phyloP scores from a whole-genome alignment of 92 coral and sea anemone genomes.

The Ricordea florida region DNA sequence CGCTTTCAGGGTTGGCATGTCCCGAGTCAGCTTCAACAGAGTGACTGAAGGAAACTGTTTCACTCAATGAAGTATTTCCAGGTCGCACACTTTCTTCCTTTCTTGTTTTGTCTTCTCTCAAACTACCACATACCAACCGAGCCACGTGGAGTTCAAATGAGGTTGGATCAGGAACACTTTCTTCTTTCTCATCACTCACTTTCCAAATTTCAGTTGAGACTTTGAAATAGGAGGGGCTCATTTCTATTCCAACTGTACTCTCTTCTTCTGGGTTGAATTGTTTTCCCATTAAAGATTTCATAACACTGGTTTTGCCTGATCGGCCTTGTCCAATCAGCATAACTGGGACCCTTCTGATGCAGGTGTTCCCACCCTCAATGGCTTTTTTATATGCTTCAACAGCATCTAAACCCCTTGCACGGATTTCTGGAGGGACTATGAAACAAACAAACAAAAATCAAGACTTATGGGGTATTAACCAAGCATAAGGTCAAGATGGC shows the following conservation, averaged over 20 bases:
- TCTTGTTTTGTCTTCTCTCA: too few species aligned
- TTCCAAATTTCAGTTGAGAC: constrained; percentile 27
- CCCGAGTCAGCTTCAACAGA: too few species aligned
- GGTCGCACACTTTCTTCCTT: too few species aligned
- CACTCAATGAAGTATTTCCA: too few species aligned
- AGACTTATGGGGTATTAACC: too few species aligned
- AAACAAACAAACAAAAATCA: neutral
- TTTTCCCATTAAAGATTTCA: constrained; percentile 28
- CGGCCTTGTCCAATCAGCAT: constrained; percentile 57
- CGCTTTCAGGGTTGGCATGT: too few species aligned
- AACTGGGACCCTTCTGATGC: constrained; percentile 26
- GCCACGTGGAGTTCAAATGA: too few species aligned
- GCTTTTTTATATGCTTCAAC: constrained; percentile 35
- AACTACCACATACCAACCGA: too few species aligned
- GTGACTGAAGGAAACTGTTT: too few species aligned
- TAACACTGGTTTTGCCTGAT: constrained; percentile 51
- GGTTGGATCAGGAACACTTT: too few species aligned
- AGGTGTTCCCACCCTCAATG: constrained; percentile 33
- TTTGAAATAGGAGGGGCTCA: constrained; percentile 13
- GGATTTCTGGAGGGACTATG: constrained; percentile 52
- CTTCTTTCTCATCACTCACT: neutral
- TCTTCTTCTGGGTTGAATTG: constrained; percentile 6
- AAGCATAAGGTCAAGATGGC: too few species aligned
- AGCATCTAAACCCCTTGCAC: constrained; percentile 28
- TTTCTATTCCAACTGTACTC: constrained; percentile 26